These are phyloP conservation scores for Pempheris klunzingeri DNA, from an alignment of 2,797 vertebrate species.

Conservation along the genomic window DNA sequence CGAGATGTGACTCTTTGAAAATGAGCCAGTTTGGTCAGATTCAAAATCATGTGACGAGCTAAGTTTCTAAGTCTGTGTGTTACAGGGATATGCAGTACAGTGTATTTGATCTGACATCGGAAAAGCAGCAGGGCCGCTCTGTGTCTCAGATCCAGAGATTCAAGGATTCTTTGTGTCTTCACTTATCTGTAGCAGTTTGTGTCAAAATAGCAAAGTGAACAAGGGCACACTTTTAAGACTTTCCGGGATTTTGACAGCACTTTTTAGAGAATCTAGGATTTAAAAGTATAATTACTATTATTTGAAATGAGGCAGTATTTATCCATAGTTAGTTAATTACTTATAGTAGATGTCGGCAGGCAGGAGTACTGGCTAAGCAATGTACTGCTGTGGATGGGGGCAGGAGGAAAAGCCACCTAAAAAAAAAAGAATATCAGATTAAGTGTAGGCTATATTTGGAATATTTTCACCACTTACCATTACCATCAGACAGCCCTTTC, in stretches of 20 bases:
- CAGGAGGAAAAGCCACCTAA: no score
- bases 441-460: no score
- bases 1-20: slow-evolving; percentile 56
- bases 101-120: slow-evolving; percentile 37
- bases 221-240: neutral
- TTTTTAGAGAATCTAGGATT: neutral
- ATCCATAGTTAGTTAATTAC: no score
- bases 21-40: slow-evolving; percentile 47
- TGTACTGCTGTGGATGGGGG: no score
- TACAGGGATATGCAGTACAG: slow-evolving; percentile 11
- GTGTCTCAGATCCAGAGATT: slow-evolving; percentile 9
- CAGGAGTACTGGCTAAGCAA: no score
- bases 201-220: slow-evolving; percentile 1
- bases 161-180: slow-evolving; percentile 15
- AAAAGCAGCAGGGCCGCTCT: slow-evolving; percentile 14
- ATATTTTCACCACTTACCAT: no score
- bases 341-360: no score
- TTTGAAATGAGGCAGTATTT: no score
- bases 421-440: no score
- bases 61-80: slow-evolving; percentile 16
- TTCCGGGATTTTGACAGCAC: slow-evolving; percentile 12
- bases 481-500: no score
- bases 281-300: no score
- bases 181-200: slow-evolving; percentile 18
- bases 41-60: slow-evolving; percentile 52